These are phyloP conservation scores for Onychorhynchus coronatus DNA, from an alignment of 2,113 vertebrate species.

Conservation along the genomic window DNA sequence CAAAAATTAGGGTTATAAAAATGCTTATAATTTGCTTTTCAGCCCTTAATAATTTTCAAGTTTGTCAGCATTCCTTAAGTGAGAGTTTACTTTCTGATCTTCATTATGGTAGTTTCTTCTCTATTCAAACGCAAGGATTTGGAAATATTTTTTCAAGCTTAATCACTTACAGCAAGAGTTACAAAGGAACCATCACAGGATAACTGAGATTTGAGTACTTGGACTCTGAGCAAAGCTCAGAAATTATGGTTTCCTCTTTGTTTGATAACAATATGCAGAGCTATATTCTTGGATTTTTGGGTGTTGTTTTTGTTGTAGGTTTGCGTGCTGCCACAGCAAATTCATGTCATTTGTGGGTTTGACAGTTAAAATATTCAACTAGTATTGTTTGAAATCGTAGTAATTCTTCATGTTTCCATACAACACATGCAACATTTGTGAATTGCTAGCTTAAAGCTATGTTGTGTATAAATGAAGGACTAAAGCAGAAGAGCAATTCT, in stretches of 20 bases:
- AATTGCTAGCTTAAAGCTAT: not conserved
- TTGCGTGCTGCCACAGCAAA: not conserved
- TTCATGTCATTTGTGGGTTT: not conserved
- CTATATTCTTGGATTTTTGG: not conserved
- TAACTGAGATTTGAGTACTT: not conserved
- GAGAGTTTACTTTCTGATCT: not conserved
- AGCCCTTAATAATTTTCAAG: not conserved
- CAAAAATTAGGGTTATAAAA: not conserved
- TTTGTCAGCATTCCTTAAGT: not conserved
- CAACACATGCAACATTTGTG: not conserved
- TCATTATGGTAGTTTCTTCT: not conserved
- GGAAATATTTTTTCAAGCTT: not conserved
- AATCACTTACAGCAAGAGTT: not conserved
- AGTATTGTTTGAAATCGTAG: not conserved
- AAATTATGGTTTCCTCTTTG: not conserved
- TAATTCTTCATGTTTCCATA: not conserved
- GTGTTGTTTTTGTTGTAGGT: not conserved
- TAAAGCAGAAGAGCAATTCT: not conserved
- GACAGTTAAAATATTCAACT: not conserved
- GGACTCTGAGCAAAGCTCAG: not conserved
- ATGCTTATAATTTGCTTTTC: not conserved
- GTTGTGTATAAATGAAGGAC: not conserved
- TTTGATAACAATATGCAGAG: not conserved
- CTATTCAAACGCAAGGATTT: not conserved
- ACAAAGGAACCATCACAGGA: not conserved